Conservation (phyloP, 2,888 invertebrate genomes). For the Nomada hirtipes region DNA sequence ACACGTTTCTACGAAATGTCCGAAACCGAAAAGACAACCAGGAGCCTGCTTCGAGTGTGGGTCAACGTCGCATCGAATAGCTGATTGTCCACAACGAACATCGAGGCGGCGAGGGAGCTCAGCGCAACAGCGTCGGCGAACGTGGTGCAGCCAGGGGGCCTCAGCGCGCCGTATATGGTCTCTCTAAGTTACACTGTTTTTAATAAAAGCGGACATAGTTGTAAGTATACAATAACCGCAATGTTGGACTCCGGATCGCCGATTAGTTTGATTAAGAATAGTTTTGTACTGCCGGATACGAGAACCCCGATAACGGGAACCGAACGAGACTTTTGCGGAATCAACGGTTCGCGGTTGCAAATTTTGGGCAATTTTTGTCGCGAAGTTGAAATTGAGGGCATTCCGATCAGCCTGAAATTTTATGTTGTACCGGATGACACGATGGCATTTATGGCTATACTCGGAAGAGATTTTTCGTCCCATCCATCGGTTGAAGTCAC, state of each 20-base stretch:
- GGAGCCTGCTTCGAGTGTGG: slow-evolving; percentile 12
- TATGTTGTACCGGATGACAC: background rate
- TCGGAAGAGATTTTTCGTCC: background rate
- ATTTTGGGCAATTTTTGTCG: background rate
- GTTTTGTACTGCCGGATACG: background rate
- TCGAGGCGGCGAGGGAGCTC: background rate
- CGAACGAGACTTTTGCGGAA: background rate
- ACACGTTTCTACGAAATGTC: too few species aligned
- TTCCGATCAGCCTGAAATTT: background rate
- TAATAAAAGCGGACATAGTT: background rate
- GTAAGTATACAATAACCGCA: background rate
- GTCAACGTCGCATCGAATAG: background rate
- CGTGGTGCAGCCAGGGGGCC: background rate
- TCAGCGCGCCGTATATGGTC: background rate
- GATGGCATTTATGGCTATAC: background rate
- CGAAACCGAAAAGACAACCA: slow-evolving; percentile 1
- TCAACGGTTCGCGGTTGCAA: background rate
- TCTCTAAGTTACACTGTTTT: background rate
- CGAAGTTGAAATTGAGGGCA: background rate
- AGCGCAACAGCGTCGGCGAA: background rate
- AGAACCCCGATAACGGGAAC: background rate
- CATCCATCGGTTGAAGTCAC: background rate
- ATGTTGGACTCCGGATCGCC: slow-evolving; percentile 18
- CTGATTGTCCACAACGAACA: slow-evolving; percentile 2
- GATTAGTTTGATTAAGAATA: slow-evolving; percentile 22